phyloP scores from a whole-genome alignment of 1,140 invertebrate species.

The Trichonephila clavipes region DNA sequence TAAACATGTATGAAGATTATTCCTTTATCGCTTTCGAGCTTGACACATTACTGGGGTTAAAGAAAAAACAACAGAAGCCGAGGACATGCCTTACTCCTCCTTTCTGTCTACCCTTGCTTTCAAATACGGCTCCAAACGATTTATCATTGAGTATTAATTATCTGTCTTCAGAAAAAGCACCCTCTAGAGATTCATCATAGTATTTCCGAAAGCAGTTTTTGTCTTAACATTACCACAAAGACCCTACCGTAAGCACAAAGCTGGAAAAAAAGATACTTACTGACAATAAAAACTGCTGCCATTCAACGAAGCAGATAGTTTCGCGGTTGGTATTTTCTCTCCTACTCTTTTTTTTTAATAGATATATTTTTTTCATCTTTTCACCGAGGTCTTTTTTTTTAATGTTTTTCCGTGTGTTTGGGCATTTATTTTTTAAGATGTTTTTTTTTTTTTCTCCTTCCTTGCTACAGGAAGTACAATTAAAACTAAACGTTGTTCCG shows the following conservation, averaged over 20 bases:
- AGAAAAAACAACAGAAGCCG: slow-evolving; percentile 19
- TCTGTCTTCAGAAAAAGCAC: slow-evolving; percentile 29
- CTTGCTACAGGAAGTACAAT: slow-evolving; percentile 33
- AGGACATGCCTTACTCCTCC: not conserved
- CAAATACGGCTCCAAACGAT: slow-evolving; percentile 21
- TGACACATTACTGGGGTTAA: slow-evolving; percentile 36
- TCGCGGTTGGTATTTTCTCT: not conserved
- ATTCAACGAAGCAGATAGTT: not conserved
- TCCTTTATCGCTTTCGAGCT: slow-evolving; percentile 9
- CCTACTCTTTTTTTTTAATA: not conserved
- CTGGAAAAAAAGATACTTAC: slow-evolving; percentile 40
- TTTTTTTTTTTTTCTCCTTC: not conserved
- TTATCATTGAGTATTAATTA: slow-evolving; percentile 62
- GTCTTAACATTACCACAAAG: not conserved
- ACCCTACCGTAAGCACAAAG: not conserved
- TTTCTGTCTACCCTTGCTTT: slow-evolving; percentile 12
- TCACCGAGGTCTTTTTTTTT: not conserved
- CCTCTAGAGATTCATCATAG: slow-evolving; percentile 51
- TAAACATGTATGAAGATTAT: slow-evolving; percentile 27
- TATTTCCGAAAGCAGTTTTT: not conserved
- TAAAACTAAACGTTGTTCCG: not conserved
- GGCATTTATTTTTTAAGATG: not conserved
- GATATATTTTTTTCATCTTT: not conserved
- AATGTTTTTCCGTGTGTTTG: not conserved
- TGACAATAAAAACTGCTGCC: slow-evolving; percentile 49